Conservation (phyloP, 2,888 invertebrate species). For the Mythimna loreyi region DNA sequence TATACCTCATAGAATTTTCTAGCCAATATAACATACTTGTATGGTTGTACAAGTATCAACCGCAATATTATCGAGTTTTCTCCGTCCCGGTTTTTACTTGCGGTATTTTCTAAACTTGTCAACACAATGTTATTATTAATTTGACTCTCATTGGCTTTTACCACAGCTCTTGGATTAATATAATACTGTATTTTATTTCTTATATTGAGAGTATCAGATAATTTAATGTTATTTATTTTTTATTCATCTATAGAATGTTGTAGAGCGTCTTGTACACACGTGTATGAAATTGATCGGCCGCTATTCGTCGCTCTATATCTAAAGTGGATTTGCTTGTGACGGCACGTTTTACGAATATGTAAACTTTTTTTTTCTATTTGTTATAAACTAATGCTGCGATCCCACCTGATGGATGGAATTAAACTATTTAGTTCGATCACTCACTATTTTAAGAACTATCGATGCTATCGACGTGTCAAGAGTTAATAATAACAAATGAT, state of each 20-base stretch:
- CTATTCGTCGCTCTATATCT: no score
- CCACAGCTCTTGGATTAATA: not conserved
- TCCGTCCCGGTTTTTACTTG: slow-evolving; percentile 31
- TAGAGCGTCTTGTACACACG: no score
- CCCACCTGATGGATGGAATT: no score
- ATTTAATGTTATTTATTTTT: not conserved
- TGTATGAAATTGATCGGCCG: no score
- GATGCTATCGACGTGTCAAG: no score
- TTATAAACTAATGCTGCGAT: no score
- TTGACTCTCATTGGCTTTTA: slow-evolving; percentile 27
- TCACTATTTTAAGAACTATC: no score
- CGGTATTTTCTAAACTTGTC: slow-evolving; percentile 45
- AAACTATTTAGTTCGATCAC: no score
- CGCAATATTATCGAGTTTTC: slow-evolving; percentile 38
- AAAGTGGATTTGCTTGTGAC: no score
- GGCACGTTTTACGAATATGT: no score
- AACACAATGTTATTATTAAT: slow-evolving; percentile 33
- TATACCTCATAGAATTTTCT: not conserved
- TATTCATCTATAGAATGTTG: not conserved
- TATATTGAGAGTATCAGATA: not conserved
- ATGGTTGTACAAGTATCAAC: slow-evolving; percentile 19
- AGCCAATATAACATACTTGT: slow-evolving; percentile 30
- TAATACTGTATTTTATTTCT: not conserved
- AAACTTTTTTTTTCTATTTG: no score
- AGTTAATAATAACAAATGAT: not conserved